phyloP scores from a whole-genome alignment of 23 tunicate genomes.

The Ciona savignyi region DNA sequence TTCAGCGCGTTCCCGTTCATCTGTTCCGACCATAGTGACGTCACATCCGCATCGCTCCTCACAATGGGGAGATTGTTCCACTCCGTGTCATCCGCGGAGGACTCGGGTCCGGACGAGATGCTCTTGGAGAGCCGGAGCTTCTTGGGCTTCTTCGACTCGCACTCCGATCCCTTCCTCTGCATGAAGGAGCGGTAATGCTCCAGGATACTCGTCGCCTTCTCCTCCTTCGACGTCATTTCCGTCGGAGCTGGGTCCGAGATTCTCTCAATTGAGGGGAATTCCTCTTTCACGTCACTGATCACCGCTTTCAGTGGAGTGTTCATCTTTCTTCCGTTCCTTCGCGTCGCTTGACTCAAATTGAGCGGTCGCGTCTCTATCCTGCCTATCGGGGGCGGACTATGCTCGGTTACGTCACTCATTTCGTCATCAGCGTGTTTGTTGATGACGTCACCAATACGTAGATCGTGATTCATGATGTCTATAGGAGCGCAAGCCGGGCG shows the following conservation, averaged over 20 bases:
- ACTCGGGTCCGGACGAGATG: slow-evolving; percentile 17
- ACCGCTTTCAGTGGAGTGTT: slow-evolving; percentile 39
- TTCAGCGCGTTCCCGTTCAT: slow-evolving; percentile 41
- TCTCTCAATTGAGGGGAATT: background rate
- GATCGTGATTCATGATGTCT: background rate
- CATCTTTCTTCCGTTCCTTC: slow-evolving; percentile 38
- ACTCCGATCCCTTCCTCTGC: slow-evolving; percentile 43
- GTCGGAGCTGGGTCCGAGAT: background rate
- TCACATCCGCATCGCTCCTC: slow-evolving; percentile 14
- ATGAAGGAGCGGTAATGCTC: slow-evolving; percentile 74
- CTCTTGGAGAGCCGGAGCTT: slow-evolving; percentile 31
- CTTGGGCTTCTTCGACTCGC: slow-evolving; percentile 9
- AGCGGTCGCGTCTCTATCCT: background rate
- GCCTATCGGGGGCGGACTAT: background rate
- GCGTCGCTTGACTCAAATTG: background rate
- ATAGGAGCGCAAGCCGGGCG: background rate
- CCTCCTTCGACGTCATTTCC: background rate
- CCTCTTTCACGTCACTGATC: background rate
- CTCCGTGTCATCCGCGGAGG: background rate
- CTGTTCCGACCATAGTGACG: slow-evolving; percentile 14
- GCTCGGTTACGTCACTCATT: background rate
- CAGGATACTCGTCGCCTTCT: slow-evolving; percentile 50
- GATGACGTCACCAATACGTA: background rate
- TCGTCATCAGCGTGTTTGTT: background rate
- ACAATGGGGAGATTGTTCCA: slow-evolving; percentile 7